These are phyloP conservation scores for Heliconius hermathena DNA, from an alignment of 1,140 invertebrate species.

Conservation along the genomic window DNA sequence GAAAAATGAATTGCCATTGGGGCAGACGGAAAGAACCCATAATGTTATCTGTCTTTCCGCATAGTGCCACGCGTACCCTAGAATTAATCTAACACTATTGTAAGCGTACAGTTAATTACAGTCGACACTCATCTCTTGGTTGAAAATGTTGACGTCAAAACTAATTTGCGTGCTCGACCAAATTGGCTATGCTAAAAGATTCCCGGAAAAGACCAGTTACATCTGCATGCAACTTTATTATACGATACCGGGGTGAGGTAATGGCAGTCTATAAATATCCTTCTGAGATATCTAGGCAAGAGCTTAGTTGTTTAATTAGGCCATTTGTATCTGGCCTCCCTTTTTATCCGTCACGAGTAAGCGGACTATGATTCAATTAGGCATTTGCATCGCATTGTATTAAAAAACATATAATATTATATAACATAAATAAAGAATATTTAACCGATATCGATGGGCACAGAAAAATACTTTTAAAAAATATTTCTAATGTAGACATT, in stretches of 20 bases:
- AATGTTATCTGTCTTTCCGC: too few species aligned
- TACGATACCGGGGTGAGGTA: background rate
- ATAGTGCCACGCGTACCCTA: too few species aligned
- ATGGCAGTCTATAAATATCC: background rate
- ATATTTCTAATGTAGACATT: too few species aligned
- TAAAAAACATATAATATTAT: too few species aligned
- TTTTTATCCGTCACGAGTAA: background rate
- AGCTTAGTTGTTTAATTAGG: slow-evolving; percentile 2
- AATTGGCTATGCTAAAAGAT: background rate
- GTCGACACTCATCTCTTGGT: background rate
- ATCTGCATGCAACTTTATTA: background rate
- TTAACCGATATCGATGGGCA: too few species aligned
- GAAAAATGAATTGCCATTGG: too few species aligned
- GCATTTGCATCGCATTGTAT: background rate
- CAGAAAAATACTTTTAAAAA: too few species aligned
- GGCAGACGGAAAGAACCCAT: too few species aligned
- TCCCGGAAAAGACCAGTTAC: background rate
- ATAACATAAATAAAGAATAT: too few species aligned
- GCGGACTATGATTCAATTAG: background rate
- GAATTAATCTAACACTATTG: too few species aligned
- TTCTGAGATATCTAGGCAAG: slow-evolving; percentile 1
- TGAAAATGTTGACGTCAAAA: background rate
- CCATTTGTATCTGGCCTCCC: background rate
- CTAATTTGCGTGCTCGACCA: background rate
- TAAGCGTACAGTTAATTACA: background rate